Evolutionary conservation across 2,113 vertebrate genomes (phyloP).

Genomic region (Alosa alosa): DNA sequence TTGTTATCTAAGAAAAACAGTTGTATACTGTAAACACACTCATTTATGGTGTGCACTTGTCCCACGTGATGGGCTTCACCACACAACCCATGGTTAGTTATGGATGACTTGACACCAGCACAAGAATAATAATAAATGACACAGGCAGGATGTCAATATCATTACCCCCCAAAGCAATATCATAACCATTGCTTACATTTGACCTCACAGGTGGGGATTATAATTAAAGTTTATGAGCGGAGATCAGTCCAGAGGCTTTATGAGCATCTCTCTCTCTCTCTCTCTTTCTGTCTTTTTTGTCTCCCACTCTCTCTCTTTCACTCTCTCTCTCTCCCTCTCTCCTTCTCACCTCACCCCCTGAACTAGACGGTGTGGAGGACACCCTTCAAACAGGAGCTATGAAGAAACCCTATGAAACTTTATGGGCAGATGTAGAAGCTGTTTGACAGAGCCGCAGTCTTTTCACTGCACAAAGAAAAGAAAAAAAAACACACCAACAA

Average conservation of each 20-base stretch:
- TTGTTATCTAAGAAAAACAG: not conserved
- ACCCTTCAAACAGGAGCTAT: not conserved
- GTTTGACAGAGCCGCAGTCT: not conserved
- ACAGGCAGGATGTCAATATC: not conserved
- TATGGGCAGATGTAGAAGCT: not conserved
- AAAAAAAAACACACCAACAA: not conserved
- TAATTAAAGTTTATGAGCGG: not conserved
- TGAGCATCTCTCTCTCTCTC: not conserved
- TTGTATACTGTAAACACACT: not conserved
- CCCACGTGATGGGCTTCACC: not conserved
- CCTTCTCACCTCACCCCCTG: not conserved
- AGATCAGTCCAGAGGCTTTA: not conserved
- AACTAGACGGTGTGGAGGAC: not conserved
- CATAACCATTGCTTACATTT: not conserved
- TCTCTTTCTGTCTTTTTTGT: not conserved
- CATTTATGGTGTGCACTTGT: not conserved
- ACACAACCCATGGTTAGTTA: not conserved
- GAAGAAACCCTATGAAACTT: not conserved
- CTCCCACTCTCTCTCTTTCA: not conserved
- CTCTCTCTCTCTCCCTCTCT: not conserved
- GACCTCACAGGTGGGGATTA: not conserved
- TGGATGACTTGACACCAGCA: not conserved
- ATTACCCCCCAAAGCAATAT: constrained; percentile 17
- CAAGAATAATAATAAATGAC: not conserved
- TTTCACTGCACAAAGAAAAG: not conserved